Conservation (phyloP, 2,113 vertebrate genomes). For the Australoheros scitulus region DNA sequence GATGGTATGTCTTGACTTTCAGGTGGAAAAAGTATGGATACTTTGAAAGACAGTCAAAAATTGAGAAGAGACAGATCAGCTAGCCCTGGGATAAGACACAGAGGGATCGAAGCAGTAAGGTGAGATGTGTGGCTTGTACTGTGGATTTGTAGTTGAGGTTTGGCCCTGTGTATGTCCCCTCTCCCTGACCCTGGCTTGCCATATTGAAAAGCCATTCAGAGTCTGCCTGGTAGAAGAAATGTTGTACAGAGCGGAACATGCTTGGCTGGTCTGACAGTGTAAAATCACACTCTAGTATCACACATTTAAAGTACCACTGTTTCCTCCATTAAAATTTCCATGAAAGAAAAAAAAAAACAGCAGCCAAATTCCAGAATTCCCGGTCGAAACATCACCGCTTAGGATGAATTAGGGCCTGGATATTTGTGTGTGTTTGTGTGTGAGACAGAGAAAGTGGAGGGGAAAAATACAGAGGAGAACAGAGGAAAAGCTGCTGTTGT, state of each 20-base stretch:
- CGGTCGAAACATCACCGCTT: conserved; percentile 49
- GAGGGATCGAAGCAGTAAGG: conserved; percentile 42
- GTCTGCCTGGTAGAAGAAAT: conserved; percentile 65
- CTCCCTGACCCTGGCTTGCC: conserved; percentile 60
- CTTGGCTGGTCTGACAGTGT: conserved; percentile 64
- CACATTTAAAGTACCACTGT: conserved; percentile 64
- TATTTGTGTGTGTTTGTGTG: neutral
- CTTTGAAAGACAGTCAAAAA: conserved; percentile 39
- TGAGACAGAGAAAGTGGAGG: conserved; percentile 38
- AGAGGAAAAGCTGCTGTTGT: conserved; percentile 59
- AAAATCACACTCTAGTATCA: conserved; percentile 66
- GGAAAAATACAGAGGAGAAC: conserved; percentile 40
- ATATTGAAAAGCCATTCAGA: conserved; percentile 73
- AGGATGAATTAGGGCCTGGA: conserved; percentile 50
- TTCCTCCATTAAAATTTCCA: conserved; percentile 73
- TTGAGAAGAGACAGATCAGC: conserved; percentile 9
- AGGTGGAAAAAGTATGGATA: neutral
- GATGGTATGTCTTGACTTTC: neutral
- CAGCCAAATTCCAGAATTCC: conserved; percentile 71
- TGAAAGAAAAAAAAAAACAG: conserved; percentile 48
- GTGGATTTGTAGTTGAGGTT: conserved; percentile 68
- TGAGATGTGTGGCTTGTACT: conserved; percentile 59
- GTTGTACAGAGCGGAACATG: conserved; percentile 71
- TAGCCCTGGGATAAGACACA: conserved; percentile 5
- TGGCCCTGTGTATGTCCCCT: conserved; percentile 55